Evolutionary conservation across 2,888 invertebrate genomes (phyloP).

Genomic region (Podabrus alpinus): DNA sequence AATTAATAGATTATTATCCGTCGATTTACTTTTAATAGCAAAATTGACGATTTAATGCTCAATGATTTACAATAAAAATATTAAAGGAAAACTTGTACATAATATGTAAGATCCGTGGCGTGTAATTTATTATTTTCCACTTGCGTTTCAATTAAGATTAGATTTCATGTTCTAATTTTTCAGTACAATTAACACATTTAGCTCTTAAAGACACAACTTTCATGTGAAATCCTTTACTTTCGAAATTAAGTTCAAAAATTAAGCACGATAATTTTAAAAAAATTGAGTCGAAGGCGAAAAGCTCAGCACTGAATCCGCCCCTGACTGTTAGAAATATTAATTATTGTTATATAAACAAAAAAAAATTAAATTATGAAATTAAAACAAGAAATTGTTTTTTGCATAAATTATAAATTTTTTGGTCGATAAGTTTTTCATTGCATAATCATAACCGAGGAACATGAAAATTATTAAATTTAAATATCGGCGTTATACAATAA

Average conservation of each 20-base stretch:
- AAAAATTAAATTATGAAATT: background rate
- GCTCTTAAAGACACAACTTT: constrained; percentile 10
- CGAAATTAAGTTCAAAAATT: background rate
- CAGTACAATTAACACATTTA: constrained; percentile 18
- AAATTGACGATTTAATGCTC: background rate
- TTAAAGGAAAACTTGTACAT: background rate
- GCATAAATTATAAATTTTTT: background rate
- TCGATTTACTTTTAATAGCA: background rate
- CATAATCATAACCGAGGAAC: background rate
- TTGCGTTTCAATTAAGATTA: constrained; percentile 1
- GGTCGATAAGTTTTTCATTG: background rate
- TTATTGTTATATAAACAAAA: background rate
- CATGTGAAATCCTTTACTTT: constrained; percentile 20
- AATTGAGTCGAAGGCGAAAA: no score
- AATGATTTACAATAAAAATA: background rate
- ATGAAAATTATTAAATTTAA: background rate
- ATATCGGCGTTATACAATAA: background rate
- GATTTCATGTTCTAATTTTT: constrained; percentile 19
- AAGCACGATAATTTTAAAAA: no score
- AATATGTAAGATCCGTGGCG: background rate
- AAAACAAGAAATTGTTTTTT: background rate
- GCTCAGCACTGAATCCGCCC: background rate
- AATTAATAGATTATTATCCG: background rate
- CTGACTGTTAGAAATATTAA: background rate
- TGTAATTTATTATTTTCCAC: background rate